Base-by-base conservation (phyloP, 2,797 vertebrate genomes). In the Arvicola amphibius region DNA sequence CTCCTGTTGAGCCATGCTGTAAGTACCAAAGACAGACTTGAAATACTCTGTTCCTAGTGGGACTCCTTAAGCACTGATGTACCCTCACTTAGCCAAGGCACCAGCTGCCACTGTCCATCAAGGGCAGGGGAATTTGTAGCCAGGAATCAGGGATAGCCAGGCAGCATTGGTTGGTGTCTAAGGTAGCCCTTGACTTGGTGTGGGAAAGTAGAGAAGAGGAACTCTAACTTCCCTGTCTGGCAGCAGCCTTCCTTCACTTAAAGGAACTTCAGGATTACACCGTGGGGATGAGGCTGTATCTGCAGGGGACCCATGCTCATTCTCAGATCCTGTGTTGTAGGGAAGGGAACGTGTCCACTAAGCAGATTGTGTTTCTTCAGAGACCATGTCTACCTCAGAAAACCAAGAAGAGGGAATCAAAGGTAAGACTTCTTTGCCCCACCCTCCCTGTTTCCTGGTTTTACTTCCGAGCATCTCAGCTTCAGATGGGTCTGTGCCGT, bases 281-380 rank as follows among this genome's bases (percentile, higher is more conserved):
- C 2, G 19, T 37, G 8, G 6, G 1, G 3, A 3, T 74, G 34
- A 13, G 88, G 61, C 88, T 93, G 93, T 46, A 43, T 56, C 97
- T 34, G 43, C 51, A 19, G 81, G 93, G 86, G 43, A 73, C 48
- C 94, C 88, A 46, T 78, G 90, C 97, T 96, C 95, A 96, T 96
- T 96, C 80, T 97, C 95, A 65, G 88, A 96, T 94, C 92, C 12
- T 5, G 5, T 98, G 96, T 98, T 98, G 25, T 96, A 99, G 99
- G 95, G 99, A 99, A 87, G 99, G 99, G 79, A 99, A 99, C 96
- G 97, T 99, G 97, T 99, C 99, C 98, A 99, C 99, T 98, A 99
- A 99, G 98, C 99, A 99, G 98, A 99, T 99, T 25, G 99, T 99
- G 96, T 99, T 99, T 98, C 99, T 99, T 97, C 99, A 99, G 99